Percentiles rank a stretch among this genome's conserved stretches.
Conservation (phyloP, 2,888 invertebrate species). For the Pheosia gnoma region DNA sequence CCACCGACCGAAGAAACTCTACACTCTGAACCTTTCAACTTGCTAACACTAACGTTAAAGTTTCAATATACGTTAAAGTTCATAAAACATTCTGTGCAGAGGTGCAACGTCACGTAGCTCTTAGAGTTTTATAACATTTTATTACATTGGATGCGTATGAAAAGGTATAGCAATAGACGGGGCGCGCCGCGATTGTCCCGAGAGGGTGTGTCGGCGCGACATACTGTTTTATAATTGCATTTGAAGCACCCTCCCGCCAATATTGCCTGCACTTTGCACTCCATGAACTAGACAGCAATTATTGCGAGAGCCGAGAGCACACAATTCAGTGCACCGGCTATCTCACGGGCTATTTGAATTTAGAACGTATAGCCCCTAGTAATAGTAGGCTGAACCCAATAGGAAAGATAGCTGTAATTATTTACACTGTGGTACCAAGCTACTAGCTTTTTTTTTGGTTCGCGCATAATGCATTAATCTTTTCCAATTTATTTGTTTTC, state of each 20-base stretch:
- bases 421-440: too few relatives aligned
- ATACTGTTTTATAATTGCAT: constrained; percentile 74
- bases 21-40: too few relatives aligned
- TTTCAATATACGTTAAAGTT: constrained; percentile 16
- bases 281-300: constrained; percentile 27
- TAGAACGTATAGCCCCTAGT: constrained; percentile 6
- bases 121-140: constrained; percentile 20
- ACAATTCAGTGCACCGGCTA: constrained; percentile 8
- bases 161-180: constrained; percentile 29
- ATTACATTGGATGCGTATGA: constrained; percentile 23
- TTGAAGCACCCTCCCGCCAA: constrained; percentile 65
- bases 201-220: constrained; percentile 49
- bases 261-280: constrained; percentile 58
- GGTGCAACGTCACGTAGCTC: constrained; percentile 11
- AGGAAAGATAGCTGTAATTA: too few relatives aligned
- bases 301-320: constrained; percentile 10
- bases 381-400: background rate
- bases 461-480: too few relatives aligned
- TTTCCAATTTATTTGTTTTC: too few relatives aligned
- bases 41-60: constrained; percentile 1
- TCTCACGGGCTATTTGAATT: constrained; percentile 17
- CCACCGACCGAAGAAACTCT: too few relatives aligned
- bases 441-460: too few relatives aligned
- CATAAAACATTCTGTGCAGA: constrained; percentile 12
- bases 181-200: constrained; percentile 50